phyloP scores from a whole-genome alignment of 2,797 vertebrate species.

The Rousettus madagascariensis region DNA sequence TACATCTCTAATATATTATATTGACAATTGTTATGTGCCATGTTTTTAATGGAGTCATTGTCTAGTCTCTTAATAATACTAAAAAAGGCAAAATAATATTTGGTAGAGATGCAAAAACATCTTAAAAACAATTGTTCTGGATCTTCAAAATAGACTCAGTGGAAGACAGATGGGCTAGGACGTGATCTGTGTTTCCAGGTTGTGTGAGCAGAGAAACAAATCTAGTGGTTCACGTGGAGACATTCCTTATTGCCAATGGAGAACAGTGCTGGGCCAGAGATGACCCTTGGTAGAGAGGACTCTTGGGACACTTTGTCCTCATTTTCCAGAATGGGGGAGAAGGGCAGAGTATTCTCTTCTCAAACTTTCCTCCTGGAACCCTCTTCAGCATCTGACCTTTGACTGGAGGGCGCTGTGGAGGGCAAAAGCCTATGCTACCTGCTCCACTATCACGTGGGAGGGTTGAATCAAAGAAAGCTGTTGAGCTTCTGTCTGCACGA shows the following conservation, averaged over 20 bases:
- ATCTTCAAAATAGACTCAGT: neutral
- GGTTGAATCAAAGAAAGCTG: neutral
- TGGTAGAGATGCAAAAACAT: neutral
- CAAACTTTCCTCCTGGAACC: neutral
- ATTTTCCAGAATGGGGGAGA: neutral
- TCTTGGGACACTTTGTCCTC: neutral
- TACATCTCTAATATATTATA: neutral
- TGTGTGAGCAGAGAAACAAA: neutral
- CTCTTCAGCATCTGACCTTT: neutral
- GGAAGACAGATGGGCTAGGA: neutral
- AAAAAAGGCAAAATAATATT: neutral
- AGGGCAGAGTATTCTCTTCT: neutral
- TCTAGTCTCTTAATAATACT: neutral
- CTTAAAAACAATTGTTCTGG: neutral
- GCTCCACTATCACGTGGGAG: accelerated
- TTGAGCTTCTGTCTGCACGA: neutral
- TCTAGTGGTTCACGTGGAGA: neutral
- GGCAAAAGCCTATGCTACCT: accelerated
- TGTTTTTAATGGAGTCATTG: neutral
- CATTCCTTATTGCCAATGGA: neutral
- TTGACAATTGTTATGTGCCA: neutral
- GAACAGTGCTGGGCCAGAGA: neutral
- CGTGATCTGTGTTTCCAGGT: neutral
- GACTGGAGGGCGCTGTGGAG: neutral
- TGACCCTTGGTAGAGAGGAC: accelerated